Evolutionary conservation across 2,113 vertebrate species (phyloP).

Genomic region (Aegypius monachus): DNA sequence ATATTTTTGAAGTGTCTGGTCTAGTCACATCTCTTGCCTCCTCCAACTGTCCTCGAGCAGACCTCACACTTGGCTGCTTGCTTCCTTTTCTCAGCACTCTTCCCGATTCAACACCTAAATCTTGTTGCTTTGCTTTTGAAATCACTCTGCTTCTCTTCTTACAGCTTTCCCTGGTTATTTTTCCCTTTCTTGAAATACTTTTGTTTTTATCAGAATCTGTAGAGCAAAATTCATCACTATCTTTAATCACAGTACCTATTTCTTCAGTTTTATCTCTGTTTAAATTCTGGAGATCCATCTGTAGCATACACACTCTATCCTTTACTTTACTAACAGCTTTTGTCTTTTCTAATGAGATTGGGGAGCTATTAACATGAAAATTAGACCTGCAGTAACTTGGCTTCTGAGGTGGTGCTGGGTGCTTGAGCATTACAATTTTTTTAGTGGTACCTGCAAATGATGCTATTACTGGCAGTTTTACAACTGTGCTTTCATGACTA

Average conservation of each 20-base stretch:
- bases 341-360: neutral
- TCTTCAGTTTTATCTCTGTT: neutral
- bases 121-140: neutral
- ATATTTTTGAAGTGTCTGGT: neutral
- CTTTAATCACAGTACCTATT: neutral
- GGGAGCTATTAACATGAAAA: neutral
- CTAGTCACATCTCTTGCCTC: neutral
- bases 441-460: constrained; percentile 60
- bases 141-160: neutral
- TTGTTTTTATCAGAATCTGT: neutral
- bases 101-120: neutral
- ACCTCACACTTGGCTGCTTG: constrained; percentile 60
- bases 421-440: constrained; percentile 18
- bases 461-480: constrained; percentile 62
- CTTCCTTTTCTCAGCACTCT: constrained; percentile 9
- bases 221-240: neutral
- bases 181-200: neutral
- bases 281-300: neutral
- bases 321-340: neutral
- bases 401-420: constrained; percentile 7
- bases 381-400: neutral
- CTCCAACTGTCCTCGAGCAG: constrained; percentile 4
- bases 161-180: neutral
- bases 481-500: neutral
- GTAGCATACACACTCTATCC: neutral